A percentile compares a stretch with the other conserved stretches of the same genome.
Evolutionary conservation across 2,888 invertebrate genomes (phyloP).

Genomic region (Leptothorax acervorum): DNA sequence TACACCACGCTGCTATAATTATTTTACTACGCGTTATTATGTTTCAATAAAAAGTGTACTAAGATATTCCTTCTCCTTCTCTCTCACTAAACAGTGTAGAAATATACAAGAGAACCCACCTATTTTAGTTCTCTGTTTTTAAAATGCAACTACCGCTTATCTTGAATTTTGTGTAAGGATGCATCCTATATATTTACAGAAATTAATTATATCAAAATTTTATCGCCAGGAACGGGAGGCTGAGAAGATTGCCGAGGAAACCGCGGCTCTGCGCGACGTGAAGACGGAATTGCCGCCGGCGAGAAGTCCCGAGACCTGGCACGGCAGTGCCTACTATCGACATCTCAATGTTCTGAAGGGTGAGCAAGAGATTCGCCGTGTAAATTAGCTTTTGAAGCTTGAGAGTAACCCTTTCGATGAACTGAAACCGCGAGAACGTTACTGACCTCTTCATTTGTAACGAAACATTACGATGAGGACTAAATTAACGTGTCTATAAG

Average conservation of each 20-base stretch:
- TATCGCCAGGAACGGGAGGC: conserved; percentile 81
- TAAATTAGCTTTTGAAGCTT: neutral
- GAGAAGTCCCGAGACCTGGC: conserved; percentile 82
- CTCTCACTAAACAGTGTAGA: neutral
- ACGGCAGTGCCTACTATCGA: conserved; percentile 80
- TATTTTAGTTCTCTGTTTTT: neutral
- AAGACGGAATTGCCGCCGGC: conserved; percentile 79
- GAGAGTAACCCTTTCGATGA: neutral
- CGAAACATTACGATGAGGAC: neutral
- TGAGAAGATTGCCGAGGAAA: conserved; percentile 82
- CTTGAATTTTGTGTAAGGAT: neutral
- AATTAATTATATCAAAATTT: conserved; percentile 10
- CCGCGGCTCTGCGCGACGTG: conserved; percentile 78
- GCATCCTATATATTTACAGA: neutral
- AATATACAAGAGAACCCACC: neutral
- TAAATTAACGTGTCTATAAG: neutral
- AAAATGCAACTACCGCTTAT: neutral
- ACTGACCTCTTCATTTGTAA: neutral
- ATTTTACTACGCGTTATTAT: neutral
- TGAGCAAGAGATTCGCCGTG: conserved; percentile 57
- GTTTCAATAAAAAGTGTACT: neutral
- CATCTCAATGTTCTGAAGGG: conserved; percentile 80
- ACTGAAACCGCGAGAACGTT: neutral
- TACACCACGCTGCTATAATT: neutral
- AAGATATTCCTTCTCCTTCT: neutral